Evolutionary conservation across 2,113 vertebrate species (phyloP).

Genomic region (Vulpes lagopus): DNA sequence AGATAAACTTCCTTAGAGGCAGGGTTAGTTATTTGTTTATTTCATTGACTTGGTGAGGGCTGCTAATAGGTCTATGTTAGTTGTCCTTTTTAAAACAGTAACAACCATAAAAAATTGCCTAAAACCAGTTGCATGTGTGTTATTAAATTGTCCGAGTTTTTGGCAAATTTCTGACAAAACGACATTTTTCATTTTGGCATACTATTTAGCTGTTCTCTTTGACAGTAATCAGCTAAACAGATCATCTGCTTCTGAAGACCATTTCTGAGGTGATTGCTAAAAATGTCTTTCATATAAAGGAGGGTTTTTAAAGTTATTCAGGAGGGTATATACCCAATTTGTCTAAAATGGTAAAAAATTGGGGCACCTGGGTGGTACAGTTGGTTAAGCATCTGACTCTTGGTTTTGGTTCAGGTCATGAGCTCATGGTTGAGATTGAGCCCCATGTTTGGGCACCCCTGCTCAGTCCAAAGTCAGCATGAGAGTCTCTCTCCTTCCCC

Average conservation of each 20-base stretch:
- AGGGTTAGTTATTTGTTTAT: neutral
- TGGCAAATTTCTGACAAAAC: conserved; percentile 41
- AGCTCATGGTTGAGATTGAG: neutral
- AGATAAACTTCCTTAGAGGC: neutral
- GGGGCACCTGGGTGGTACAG: neutral
- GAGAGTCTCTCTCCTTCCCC: neutral
- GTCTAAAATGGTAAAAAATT: neutral
- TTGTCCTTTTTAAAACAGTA: conserved; percentile 45
- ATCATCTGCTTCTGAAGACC: conserved; percentile 18
- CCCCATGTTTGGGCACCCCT: no score
- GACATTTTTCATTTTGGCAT: conserved; percentile 33
- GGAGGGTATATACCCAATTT: neutral
- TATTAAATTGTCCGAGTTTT: conserved; percentile 48
- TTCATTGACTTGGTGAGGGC: neutral
- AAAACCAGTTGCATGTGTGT: neutral
- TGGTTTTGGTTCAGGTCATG: neutral
- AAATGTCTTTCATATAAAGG: conserved; percentile 45
- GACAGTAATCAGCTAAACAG: conserved; percentile 28
- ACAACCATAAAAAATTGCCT: neutral
- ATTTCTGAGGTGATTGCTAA: conserved; percentile 51
- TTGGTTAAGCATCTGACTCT: neutral
- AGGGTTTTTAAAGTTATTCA: neutral
- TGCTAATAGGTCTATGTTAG: neutral
- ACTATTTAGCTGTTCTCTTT: conserved; percentile 15
- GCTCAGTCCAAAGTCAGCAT: neutral